Conservation (phyloP, 2,797 vertebrate genomes). For the Hyperoplus immaculatus region DNA sequence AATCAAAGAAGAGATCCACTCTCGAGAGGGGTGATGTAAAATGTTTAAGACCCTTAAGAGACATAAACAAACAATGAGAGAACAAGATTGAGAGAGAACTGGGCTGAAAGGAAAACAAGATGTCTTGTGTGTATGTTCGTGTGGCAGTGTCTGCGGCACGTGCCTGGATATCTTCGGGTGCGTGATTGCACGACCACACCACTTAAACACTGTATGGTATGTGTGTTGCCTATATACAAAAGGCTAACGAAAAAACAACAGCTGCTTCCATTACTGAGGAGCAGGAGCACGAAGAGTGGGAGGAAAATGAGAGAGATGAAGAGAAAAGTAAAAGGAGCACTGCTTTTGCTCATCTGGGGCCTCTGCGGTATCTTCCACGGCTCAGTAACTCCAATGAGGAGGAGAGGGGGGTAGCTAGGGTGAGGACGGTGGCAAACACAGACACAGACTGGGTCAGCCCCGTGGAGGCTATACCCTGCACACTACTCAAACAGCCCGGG, state of each 20-base stretch:
- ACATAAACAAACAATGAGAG: conserved; percentile 48
- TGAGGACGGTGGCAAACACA: conserved; percentile 39
- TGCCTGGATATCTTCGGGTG: background rate
- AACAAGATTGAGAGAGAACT: conserved; percentile 23
- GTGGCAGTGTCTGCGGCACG: background rate
- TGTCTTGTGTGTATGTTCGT: background rate
- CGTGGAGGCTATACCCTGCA: conserved; percentile 34
- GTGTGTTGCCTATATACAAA: conserved; percentile 38
- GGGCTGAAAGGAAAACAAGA: conserved; percentile 36
- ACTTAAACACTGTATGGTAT: conserved; percentile 35
- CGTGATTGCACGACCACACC: background rate
- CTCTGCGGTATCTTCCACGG: conserved; percentile 42
- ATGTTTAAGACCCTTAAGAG: conserved; percentile 37
- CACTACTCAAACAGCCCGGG: conserved; percentile 37
- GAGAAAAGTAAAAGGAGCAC: conserved; percentile 30
- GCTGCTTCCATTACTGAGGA: conserved; percentile 64
- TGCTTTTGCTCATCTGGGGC: conserved; percentile 50
- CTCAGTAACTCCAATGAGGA: conserved; percentile 52
- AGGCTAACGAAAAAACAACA: conserved; percentile 77
- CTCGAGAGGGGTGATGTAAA: conserved; percentile 5
- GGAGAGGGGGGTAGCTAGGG: conserved; percentile 42
- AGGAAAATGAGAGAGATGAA: conserved; percentile 50
- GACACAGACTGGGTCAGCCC: conserved; percentile 61
- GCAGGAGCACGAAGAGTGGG: conserved; percentile 47
- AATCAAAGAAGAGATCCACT: conserved; percentile 59